A percentile compares a stretch with the other conserved stretches of the same genome.
phyloP scores from a whole-genome alignment of 2,113 vertebrate species.

The Bombycilla garrulus region DNA sequence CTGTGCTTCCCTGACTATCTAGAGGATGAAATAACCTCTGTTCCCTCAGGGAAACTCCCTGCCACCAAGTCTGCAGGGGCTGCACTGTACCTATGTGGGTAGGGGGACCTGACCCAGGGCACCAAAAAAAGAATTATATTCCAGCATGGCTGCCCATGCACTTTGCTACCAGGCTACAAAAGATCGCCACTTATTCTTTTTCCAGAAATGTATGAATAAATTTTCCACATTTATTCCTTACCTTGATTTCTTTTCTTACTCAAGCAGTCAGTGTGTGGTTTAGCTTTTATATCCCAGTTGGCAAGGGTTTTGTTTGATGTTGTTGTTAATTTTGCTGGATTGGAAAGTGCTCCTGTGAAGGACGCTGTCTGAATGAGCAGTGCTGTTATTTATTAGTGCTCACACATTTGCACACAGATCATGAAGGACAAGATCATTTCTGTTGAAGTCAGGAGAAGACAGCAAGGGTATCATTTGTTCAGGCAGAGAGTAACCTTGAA shows the following conservation, averaged over 20 bases:
- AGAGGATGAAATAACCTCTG: background rate
- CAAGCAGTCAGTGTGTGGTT: background rate
- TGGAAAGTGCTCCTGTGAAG: background rate
- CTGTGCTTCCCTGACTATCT: background rate
- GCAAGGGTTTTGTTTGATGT: background rate
- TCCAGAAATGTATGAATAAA: background rate
- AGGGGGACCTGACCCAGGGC: background rate
- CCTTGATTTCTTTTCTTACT: background rate
- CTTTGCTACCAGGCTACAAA: background rate
- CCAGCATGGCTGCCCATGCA: background rate
- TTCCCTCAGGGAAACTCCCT: background rate
- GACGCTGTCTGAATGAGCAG: background rate
- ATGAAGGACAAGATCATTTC: slow-evolving; percentile 16
- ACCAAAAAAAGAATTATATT: background rate
- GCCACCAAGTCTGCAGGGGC: background rate
- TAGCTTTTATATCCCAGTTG: background rate
- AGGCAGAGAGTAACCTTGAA: slow-evolving; percentile 17
- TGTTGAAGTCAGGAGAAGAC: background rate
- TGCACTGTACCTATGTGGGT: background rate
- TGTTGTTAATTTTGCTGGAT: background rate
- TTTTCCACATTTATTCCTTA: background rate
- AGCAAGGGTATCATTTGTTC: background rate
- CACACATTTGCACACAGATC: background rate
- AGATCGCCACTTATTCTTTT: background rate
- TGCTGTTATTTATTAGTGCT: slow-evolving; percentile 2